Percentiles rank a stretch among this genome's conserved stretches.
These are phyloP conservation scores for Pseudobourletiella spinata DNA, from an alignment of 1,140 invertebrate genomes.

Conservation along the genomic window DNA sequence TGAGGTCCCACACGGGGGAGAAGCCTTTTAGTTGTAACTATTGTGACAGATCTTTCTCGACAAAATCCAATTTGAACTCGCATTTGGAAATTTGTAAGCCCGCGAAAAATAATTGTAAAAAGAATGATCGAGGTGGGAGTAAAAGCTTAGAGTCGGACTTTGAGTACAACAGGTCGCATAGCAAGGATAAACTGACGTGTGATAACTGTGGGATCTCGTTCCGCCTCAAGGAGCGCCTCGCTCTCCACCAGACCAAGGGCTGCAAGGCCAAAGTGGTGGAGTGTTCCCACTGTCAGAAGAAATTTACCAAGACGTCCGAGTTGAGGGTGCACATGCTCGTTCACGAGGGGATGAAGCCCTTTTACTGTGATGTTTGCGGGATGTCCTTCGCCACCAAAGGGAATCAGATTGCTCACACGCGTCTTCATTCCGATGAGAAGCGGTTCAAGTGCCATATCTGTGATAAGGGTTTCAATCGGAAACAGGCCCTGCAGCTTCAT, in stretches of 20 bases:
- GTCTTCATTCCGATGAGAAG: constrained; percentile 6
- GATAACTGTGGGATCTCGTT: not conserved
- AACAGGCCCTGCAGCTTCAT: not conserved
- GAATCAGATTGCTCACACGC: constrained; percentile 9
- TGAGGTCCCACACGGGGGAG: not conserved
- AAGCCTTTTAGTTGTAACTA: not conserved
- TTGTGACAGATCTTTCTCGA: not conserved
- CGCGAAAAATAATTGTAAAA: too few relatives aligned
- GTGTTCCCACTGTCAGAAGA: constrained; percentile 9
- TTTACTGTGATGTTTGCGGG: constrained; percentile 19
- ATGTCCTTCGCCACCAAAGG: constrained; percentile 13
- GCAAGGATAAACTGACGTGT: not conserved
- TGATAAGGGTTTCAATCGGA: not conserved
- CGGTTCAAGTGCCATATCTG: constrained; percentile 1
- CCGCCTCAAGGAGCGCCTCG: not conserved
- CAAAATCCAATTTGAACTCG: not conserved
- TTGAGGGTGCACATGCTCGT: constrained; percentile 11
- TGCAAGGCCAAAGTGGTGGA: not conserved
- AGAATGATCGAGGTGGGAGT: too few relatives aligned
- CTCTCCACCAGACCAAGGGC: not conserved
- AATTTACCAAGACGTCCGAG: constrained; percentile 12
- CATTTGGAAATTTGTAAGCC: constrained; percentile 1
- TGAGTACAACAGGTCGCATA: not conserved
- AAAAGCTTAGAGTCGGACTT: too few relatives aligned
- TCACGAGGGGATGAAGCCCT: constrained; percentile 23